Evolutionary conservation across 2,888 invertebrate genomes (phyloP), one percentile per base, ranked within the genome.

Genomic region (Labia minor): DNA sequence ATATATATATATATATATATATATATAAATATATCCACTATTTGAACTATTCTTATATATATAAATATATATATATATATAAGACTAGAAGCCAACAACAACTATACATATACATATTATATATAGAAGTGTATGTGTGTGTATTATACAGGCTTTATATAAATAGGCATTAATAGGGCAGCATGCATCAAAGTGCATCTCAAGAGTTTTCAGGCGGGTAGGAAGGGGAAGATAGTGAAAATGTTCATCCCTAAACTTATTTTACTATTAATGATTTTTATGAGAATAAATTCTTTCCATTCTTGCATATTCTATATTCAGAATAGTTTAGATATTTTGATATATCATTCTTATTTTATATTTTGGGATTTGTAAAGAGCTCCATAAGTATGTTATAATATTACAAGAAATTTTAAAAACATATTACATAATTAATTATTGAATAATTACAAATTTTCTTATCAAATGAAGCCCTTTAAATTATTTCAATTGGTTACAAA

Each of bases 251-350:
- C 26, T 26, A 21, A 37, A 37, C 21, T 49, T 49, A 19, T 61
- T 26, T 21, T 21, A 16, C 19, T 21, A 63, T 61, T 33, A 37
- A 65, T 14, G 8, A 18, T 19, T 16, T 26, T 21, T 65, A 19
- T 64, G 21, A 18, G 21, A 66, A 62, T 62, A 20, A 14, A 49
- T 61, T 65, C 61, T 61, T 16, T 61, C 21, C 33, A 61, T 8
- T 11, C 61, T 19, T 8, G 16, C 61, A 18, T 18, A 61, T 18
- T 18, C 16, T 18, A 8, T 61, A 18, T 11, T 8, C 19, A 61
- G 19, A 61, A 61, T 3, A 6, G n/a, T n/a, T n/a, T n/a, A n/a
- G n/a, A n/a, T n/a, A n/a, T n/a, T n/a, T n/a, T n/a, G n/a, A n/a
- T n/a, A n/a, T n/a, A n/a, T n/a, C n/a, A n/a, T n/a, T n/a, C n/a